Conservation (phyloP, 92 coral and sea anemone genomes). For the Siderastrea siderea region DNA sequence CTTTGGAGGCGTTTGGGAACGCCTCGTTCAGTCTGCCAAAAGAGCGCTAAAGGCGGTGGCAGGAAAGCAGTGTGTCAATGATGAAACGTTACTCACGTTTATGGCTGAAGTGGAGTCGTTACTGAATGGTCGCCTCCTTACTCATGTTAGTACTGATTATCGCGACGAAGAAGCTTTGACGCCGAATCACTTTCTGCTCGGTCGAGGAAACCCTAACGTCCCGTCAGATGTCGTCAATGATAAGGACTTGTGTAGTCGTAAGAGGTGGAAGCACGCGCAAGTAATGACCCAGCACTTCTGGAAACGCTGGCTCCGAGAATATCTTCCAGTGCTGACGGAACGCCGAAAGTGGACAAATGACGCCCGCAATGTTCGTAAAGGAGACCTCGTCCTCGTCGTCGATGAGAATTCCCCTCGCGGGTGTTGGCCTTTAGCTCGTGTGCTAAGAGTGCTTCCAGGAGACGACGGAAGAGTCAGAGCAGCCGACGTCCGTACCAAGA, state of each 20-base stretch:
- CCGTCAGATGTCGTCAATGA: conserved; percentile 49
- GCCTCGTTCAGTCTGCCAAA: conserved; percentile 68
- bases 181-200: conserved; percentile 78
- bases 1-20: conserved; percentile 74
- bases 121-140: conserved; percentile 69
- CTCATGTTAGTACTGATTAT: conserved; percentile 65
- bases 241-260: conserved; percentile 52
- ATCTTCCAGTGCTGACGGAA: conserved; percentile 54
- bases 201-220: conserved; percentile 52
- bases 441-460: too few relatives aligned
- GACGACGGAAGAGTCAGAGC: too few relatives aligned
- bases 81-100: conserved; percentile 75
- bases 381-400: neutral
- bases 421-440: too few relatives aligned
- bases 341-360: conserved; percentile 40
- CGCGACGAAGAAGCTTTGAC: conserved; percentile 72
- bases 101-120: conserved; percentile 70
- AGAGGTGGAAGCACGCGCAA: conserved; percentile 77
- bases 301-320: conserved; percentile 72
- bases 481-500: too few relatives aligned
- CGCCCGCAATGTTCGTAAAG: neutral
- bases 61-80: conserved; percentile 73
- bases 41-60: conserved; percentile 66
- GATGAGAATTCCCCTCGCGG: neutral
- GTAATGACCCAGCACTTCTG: conserved; percentile 77